phyloP scores from a whole-genome alignment of 2,797 vertebrate species.

The Gallirallus australis region DNA sequence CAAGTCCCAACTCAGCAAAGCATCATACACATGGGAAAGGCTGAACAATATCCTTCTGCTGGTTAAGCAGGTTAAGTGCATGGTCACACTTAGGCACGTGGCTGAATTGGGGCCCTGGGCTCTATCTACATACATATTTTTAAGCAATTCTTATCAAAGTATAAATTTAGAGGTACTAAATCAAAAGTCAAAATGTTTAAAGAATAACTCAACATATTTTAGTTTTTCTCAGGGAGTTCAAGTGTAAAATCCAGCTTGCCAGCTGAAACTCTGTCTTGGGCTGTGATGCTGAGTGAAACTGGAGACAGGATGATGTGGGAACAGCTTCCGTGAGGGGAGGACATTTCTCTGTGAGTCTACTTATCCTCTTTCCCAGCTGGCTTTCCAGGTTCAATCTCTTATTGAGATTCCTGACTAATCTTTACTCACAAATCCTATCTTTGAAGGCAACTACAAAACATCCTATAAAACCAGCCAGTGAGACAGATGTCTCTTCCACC shows the following conservation, averaged over 20 bases:
- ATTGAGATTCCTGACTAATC: not conserved
- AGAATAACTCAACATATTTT: not conserved
- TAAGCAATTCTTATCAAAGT: not conserved
- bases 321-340: not conserved
- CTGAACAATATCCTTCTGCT: not conserved
- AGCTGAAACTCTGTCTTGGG: not conserved
- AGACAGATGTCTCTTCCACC: not conserved
- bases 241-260: not conserved
- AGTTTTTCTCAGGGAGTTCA: not conserved
- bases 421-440: slow-evolving; percentile 11
- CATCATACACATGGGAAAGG: not conserved
- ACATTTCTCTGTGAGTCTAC: not conserved
- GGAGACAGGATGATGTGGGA: not conserved
- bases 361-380: slow-evolving; percentile 14
- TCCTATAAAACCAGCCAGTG: not conserved
- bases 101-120: not conserved
- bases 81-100: not conserved
- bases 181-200: not conserved
- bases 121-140: not conserved
- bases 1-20: not conserved
- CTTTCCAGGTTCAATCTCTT: slow-evolving; percentile 19
- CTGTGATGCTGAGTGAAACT: not conserved
- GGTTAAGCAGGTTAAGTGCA: not conserved
- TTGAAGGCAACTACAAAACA: slow-evolving; percentile 19
- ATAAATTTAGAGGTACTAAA: not conserved